A percentile compares a stretch with the other conserved stretches of the same genome.
phyloP scores from a whole-genome alignment of 2,797 vertebrate species.

The Syndactyla subalaris region DNA sequence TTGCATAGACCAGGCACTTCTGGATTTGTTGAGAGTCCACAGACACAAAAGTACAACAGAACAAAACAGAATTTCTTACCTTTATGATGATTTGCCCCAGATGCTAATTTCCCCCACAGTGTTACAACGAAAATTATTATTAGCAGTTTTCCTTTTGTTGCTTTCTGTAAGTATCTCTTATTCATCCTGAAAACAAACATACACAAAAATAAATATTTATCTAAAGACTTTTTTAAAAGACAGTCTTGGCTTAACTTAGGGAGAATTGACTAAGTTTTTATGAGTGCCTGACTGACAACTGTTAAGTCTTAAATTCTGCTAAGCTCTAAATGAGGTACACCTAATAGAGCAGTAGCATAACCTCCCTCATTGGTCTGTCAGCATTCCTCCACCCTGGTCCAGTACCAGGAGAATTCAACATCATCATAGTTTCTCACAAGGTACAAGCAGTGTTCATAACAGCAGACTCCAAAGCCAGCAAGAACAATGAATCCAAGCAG shows the following conservation, averaged over 20 bases:
- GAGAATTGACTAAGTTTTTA: neutral
- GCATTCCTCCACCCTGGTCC: neutral
- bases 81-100: constrained; percentile 86
- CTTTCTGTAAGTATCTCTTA: constrained; percentile 87
- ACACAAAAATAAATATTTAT: constrained; percentile 31
- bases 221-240: neutral
- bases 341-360: neutral
- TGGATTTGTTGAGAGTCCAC: neutral
- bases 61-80: constrained; percentile 78
- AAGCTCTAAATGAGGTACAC: neutral
- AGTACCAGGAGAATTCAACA: neutral
- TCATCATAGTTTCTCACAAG: neutral
- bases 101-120: constrained; percentile 86
- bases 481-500: neutral
- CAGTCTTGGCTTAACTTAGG: neutral
- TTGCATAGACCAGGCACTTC: rapidly evolving
- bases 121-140: constrained; percentile 90
- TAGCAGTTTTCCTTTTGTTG: constrained; percentile 90
- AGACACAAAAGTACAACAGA: neutral
- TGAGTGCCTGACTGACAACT: neutral
- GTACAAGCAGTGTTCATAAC: neutral
- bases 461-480: neutral
- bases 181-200: constrained; percentile 88
- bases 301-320: neutral
- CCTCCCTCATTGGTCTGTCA: neutral